Evolutionary conservation across 2,888 invertebrate species (phyloP).

Genomic region (Mesochorus sp.): DNA sequence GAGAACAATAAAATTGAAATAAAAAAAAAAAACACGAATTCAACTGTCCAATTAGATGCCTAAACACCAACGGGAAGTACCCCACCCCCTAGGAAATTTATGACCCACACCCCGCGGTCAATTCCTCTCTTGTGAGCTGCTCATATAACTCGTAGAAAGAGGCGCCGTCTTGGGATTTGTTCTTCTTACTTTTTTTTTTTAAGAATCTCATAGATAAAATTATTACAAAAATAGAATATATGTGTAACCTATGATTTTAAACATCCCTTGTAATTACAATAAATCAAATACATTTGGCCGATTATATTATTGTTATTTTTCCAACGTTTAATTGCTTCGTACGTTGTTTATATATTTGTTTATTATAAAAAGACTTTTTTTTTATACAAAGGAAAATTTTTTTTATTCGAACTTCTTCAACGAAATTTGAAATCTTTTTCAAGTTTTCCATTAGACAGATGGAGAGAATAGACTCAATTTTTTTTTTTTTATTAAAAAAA

Average conservation of each 20-base stretch:
- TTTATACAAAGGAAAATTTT: no score
- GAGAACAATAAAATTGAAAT: constrained; percentile 35
- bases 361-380: no score
- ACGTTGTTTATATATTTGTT: no score
- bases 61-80: constrained; percentile 55
- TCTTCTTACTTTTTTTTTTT: background rate
- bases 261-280: background rate
- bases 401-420: no score
- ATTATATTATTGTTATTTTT: constrained; percentile 14
- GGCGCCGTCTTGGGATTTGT: background rate
- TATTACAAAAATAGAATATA: constrained; percentile 15
- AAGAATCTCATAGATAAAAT: background rate
- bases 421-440: no score
- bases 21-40: constrained; percentile 53
- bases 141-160: background rate
- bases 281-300: constrained; percentile 14
- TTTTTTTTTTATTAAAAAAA: no score
- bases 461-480: no score
- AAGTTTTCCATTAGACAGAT: no score
- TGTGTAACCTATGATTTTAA: background rate
- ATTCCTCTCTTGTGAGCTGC: background rate
- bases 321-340: background rate
- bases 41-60: constrained; percentile 66
- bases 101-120: constrained; percentile 34
- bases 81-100: constrained; percentile 57